phyloP scores from a whole-genome alignment of 1,140 invertebrate genomes.

The Limonius californicus region DNA sequence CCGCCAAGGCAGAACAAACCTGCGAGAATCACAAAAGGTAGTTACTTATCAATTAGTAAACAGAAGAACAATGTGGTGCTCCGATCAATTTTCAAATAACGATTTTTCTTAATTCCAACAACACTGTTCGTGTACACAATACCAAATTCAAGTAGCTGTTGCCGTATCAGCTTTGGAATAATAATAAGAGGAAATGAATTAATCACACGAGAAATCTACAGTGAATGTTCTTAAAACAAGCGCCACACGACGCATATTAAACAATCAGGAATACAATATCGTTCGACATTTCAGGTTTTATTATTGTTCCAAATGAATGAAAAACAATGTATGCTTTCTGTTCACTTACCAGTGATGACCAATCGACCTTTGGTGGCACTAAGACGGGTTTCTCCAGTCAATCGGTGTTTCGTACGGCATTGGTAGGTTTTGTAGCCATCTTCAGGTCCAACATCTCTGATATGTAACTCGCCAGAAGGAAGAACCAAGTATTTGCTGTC shows the following conservation, averaged over 20 bases:
- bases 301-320: not conserved
- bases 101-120: no score
- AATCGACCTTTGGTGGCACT: conserved; percentile 91
- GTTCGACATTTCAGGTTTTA: not conserved
- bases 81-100: no score
- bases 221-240: not conserved
- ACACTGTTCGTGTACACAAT: no score
- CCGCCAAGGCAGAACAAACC: no score
- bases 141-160: not conserved
- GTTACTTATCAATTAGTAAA: no score
- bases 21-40: no score
- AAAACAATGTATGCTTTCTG: no score
- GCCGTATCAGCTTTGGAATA: not conserved
- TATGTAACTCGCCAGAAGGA: conserved; percentile 90
- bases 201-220: not conserved
- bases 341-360: conserved; percentile 92
- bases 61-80: no score
- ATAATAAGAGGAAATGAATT: not conserved
- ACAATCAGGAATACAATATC: no score
- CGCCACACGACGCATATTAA: not conserved
- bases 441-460: conserved; percentile 87
- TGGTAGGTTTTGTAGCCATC: conserved; percentile 92
- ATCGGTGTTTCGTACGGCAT: conserved; percentile 88
- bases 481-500: conserved; percentile 92
- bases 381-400: conserved; percentile 88